Evolutionary conservation across 1,140 invertebrate genomes (phyloP).

Genomic region (Helicorthomorpha holstii): DNA sequence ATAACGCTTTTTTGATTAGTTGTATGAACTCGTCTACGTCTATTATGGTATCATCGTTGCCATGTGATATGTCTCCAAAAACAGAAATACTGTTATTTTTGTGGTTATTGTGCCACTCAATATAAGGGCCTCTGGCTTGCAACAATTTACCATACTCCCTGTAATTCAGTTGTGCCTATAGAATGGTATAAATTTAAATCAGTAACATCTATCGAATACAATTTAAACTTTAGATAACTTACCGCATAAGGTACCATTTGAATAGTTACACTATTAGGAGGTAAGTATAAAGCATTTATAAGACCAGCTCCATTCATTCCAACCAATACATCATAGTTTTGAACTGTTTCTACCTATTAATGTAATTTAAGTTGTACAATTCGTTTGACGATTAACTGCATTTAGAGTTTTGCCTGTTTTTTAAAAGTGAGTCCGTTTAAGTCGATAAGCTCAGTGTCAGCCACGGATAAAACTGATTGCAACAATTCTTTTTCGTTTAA

Average conservation of each 20-base stretch:
- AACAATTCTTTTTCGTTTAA: slow-evolving; percentile 15
- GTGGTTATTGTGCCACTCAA: no score
- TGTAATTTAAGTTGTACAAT: neutral
- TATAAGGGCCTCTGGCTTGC: no score
- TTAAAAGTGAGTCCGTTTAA: slow-evolving; percentile 12
- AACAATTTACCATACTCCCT: no score
- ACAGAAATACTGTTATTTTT: no score
- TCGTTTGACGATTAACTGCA: neutral
- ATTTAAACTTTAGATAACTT: no score
- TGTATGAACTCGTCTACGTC: no score
- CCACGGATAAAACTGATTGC: slow-evolving; percentile 8
- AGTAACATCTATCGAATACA: no score
- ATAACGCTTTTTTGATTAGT: no score
- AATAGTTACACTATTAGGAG: slow-evolving; percentile 12
- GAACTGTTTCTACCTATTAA: slow-evolving; percentile 14
- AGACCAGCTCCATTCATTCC: slow-evolving; percentile 17
- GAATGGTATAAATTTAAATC: no score
- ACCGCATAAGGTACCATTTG: slow-evolving; percentile 15
- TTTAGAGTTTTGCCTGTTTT: slow-evolving; percentile 9
- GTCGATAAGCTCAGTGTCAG: slow-evolving; percentile 12
- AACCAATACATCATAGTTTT: slow-evolving; percentile 14
- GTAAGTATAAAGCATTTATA: slow-evolving; percentile 15
- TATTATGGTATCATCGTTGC: no score
- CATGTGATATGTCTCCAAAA: no score
- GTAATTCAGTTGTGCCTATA: no score